Evolutionary conservation across 2,888 invertebrate species (phyloP), one percentile per base, ranked within the genome.

Genomic region (Galeruca laticollis): DNA sequence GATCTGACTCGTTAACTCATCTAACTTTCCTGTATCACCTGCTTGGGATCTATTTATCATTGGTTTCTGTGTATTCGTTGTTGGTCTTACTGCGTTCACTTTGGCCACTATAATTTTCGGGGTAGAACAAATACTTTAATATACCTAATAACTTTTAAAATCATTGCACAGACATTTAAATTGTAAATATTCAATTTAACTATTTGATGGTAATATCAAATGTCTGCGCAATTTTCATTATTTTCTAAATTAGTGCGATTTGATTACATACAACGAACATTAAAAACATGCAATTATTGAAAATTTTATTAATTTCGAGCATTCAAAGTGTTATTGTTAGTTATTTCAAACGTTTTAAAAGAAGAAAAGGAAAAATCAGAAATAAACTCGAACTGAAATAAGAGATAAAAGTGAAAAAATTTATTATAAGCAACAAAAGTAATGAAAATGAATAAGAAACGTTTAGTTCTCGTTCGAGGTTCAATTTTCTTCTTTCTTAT

Each of bases 1-100:
- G 61, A 86, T 88, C 87, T 90, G 90, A 77, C 87, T 86, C 75
- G 84, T 86, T 33, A 91, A 86, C 82, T 91, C 90, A 68, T 90
- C 90, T 61, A 90, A 81, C 85, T 89, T 88, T 56, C 87, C 87
- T 52, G 78, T 76, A 78, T 89, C 89, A 4, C 87, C 88, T 63
- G 86, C 87, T 79, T 85, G 87, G 13, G 47, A 13, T 74, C 84
- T 84, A 70, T 86, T 82, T 35, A 78, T 82, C 35, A 81, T 76
- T 75, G 84, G 86, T 56, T 82, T 78, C 59, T 80, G 80, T 70
- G 83, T 79, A 70, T 82, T 79, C 35, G 82, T 79, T 49, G 81
- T 79, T 26, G 86, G 86, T 72, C 86, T 86, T 68, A 84, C 85
- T 40, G 86, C 79, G 77, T 85, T 86, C 70, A 86, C 86, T 86